These are phyloP conservation scores for Agrochola litura DNA, from an alignment of 2,888 invertebrate genomes.

Conservation along the genomic window DNA sequence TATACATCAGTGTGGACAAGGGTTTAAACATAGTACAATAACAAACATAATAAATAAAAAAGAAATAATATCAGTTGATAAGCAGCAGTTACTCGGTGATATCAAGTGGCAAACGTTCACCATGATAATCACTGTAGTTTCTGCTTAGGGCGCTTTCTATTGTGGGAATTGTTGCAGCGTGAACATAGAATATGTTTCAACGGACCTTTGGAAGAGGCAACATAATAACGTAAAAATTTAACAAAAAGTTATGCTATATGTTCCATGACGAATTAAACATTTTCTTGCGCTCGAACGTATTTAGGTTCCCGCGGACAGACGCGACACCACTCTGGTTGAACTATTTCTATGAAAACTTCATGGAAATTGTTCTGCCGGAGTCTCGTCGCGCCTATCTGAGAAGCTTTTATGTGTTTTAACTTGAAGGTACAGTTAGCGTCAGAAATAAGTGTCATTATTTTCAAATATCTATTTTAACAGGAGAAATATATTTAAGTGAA, in stretches of 20 bases:
- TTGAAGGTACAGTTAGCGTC: conserved; percentile 1
- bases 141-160: not conserved
- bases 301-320: too few species aligned
- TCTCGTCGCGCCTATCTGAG: too few species aligned
- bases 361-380: too few species aligned
- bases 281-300: not conserved
- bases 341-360: too few species aligned
- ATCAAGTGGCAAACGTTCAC: conserved; percentile 45
- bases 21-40: conserved; percentile 20
- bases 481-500: not conserved
- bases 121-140: conserved; percentile 6
- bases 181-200: not conserved
- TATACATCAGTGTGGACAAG: not conserved
- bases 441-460: not conserved
- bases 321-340: too few species aligned
- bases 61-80: conserved; percentile 10
- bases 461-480: not conserved
- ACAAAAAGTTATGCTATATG: not conserved
- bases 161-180: not conserved
- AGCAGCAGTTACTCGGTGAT: conserved; percentile 15
- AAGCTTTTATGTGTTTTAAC: not conserved
- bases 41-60: conserved; percentile 2
- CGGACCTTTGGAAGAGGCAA: not conserved
- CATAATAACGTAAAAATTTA: not conserved
- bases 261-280: not conserved